Base-by-base conservation (phyloP, 2,797 vertebrate species). In the Paramormyrops hopkinsi region DNA sequence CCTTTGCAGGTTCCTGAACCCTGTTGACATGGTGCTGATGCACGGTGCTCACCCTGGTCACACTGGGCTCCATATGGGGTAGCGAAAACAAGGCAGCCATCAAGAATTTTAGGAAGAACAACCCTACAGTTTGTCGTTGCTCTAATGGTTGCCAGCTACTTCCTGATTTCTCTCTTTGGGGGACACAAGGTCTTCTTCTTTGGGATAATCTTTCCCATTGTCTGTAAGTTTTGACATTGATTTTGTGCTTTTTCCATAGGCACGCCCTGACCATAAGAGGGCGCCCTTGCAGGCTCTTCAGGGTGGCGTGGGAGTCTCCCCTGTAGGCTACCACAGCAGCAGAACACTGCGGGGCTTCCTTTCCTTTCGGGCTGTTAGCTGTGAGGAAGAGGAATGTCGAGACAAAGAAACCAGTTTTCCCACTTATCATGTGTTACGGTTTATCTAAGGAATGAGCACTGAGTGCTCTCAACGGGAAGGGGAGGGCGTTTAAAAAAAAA, bases 161-260 rank as follows among this genome's bases (percentile, higher is more conserved):
- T 99, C 84, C 79, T 99, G 90, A 96, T 98, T 84, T 97, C 96
- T n/a, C 93, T 99, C 89, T 95, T 98, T 25, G 98, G 98, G 2
- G 98, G 97, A 0, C 97, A 99, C 91, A 96, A 98, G 97, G 97
- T 98, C 87, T 98, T 99, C 87, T 98, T 99, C 93, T 95, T 97
- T 0, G 97, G 97, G 56, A 97, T 99, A 95, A 97, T 97, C 0
- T 95, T 99, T 90, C 98, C 98, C 88, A 93, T 99, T 88, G 91
- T 97, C 76, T 90, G 98, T 99, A 95, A 97, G 98, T 97, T 91
- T 46, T 25, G 0, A 0, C 65, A 4, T 2, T 46, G 33, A 0
- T 76, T 53, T 25, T 82, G 19, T 73, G 79, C 25, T 11, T 91
- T 90, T 90, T 88, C 86, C 90, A 51, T 88, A 1, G 33, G 46